A percentile compares a stretch with the other conserved stretches of the same genome.
Conservation (phyloP, 2,113 vertebrate species). For the Entelurus aequoreus region DNA sequence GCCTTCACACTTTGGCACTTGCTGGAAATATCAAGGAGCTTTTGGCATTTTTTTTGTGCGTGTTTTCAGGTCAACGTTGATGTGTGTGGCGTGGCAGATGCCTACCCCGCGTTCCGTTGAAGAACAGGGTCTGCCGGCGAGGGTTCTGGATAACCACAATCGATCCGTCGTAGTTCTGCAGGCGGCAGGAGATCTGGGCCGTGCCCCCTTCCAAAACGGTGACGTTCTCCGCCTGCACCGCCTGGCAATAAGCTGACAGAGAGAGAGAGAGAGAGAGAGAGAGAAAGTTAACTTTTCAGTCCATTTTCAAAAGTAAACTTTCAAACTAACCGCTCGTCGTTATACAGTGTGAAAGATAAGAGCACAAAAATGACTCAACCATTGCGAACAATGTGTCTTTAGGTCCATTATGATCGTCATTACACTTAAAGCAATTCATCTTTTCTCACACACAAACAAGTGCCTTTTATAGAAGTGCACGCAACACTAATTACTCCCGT, state of each 20-base stretch:
- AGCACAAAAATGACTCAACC: conserved; percentile 24
- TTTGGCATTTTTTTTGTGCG: neutral
- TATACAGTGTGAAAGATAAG: conserved; percentile 16
- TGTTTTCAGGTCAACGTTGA: conserved; percentile 34
- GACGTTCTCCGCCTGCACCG: conserved; percentile 88
- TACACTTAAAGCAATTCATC: conserved; percentile 44
- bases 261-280: conserved; percentile 12
- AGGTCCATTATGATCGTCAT: conserved; percentile 42
- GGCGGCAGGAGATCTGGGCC: conserved; percentile 85
- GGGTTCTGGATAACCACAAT: conserved; percentile 94
- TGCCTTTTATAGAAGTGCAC: neutral
- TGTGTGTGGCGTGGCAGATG: conserved; percentile 1
- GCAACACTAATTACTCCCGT: neutral
- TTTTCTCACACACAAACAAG: conserved; percentile 1
- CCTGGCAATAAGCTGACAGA: conserved; percentile 73
- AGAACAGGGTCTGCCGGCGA: conserved; percentile 87
- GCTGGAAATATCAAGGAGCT: no score
- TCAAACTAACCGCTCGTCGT: conserved; percentile 42
- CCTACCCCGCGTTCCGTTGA: conserved; percentile 87
- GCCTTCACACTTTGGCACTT: no score
- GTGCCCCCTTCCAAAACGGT: conserved; percentile 84
- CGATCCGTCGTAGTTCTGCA: conserved; percentile 89
- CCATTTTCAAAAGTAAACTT: conserved; percentile 33
- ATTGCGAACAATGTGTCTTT: conserved; percentile 27
- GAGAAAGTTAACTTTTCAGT: conserved; percentile 28